Evolutionary conservation across 1,140 invertebrate genomes (phyloP), one percentile per base, ranked within the genome.

Genomic region (Himalopsyche phryganea): DNA sequence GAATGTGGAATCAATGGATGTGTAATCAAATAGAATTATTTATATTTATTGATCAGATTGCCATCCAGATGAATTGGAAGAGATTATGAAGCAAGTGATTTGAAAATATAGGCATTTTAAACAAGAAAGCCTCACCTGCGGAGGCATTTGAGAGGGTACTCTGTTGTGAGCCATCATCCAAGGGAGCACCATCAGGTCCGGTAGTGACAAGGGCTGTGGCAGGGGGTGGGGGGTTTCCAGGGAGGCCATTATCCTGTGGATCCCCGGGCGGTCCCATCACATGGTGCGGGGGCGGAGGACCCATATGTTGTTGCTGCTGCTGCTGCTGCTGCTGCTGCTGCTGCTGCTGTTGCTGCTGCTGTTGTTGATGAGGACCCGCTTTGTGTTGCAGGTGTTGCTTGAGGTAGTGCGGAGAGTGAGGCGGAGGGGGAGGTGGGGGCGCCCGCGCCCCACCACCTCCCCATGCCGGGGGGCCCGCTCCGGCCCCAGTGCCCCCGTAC

Each of bases 131-230:
- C 14, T 73, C 71, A 91, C 89, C 89, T 68, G 89, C 90, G 50
- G 91, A 94, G 40, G 91, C 89, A 76, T 94, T 94, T 45, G 90
- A 93, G 51, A 94, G 80, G 56, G 91, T 94, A 61, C 91, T 94
- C 72, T 94, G 92, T 69, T 94, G 92, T 65, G 89, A 92, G 62
- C 88, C 91, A 75, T 94, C 92, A 73, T 94, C 91, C 56, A 94
- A 80, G 18, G 87, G 84, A 46, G 89, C 84, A 36, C 91, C 91
- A 79, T 93, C 91, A 2, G 91, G 90, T 17, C 91, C 91, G 38
- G 90, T 92, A 53, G 90, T 91, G 64, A 91, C 87, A 50, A 92
- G 85, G 42, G 87, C 87, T n/a, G 89, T 91, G 54, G 91, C 89
- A 15, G 87, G 85, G 56, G 72, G 72, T 32, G 81, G 84, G 17